A percentile compares a stretch with the other conserved stretches of the same genome.
phyloP scores from a whole-genome alignment of 2,888 invertebrate species.

The Hydropsyche betteni region DNA sequence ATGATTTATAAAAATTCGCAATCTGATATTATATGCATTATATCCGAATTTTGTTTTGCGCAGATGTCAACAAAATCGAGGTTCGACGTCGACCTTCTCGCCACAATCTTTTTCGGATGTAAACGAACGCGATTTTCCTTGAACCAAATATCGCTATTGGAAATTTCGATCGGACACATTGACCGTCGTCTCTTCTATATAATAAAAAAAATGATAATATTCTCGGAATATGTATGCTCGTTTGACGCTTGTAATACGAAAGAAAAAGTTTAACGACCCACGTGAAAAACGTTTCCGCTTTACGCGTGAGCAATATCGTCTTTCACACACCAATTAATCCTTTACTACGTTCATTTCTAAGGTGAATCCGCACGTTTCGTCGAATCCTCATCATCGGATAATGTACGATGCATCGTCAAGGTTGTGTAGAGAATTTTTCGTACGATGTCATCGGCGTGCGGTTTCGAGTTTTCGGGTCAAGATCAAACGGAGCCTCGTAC shows the following conservation, averaged over 20 bases:
- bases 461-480: too few species aligned
- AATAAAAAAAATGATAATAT: not conserved
- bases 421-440: too few species aligned
- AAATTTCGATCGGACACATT: not conserved
- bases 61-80: not conserved
- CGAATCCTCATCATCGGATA: too few species aligned
- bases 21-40: not conserved
- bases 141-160: conserved; percentile 24
- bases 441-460: too few species aligned
- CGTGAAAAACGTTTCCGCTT: not conserved
- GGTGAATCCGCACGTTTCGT: too few species aligned
- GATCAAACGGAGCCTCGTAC: too few species aligned
- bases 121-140: conserved; percentile 30
- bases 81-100: not conserved
- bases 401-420: too few species aligned
- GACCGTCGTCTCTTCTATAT: not conserved
- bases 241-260: not conserved
- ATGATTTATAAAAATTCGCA: too few species aligned
- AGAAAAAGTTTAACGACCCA: not conserved
- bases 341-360: not conserved
- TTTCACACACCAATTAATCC: conserved; percentile 12
- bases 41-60: not conserved
- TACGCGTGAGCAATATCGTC: not conserved
- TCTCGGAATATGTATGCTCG: not conserved
- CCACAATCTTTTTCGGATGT: conserved; percentile 17